These are phyloP conservation scores for Oceanodroma leucorhoa DNA, from an alignment of 2,797 vertebrate species.

Conservation along the genomic window DNA sequence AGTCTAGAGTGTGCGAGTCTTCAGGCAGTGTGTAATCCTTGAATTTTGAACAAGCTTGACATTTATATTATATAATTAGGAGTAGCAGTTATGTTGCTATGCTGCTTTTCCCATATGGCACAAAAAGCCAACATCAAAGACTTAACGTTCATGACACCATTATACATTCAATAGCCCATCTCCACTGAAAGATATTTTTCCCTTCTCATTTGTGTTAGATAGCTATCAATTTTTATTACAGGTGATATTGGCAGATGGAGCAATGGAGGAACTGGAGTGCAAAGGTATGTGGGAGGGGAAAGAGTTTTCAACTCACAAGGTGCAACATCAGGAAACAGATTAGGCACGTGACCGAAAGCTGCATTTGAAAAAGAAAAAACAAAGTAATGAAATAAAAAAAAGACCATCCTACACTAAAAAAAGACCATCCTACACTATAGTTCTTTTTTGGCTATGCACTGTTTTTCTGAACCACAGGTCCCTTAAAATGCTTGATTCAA, in stretches of 20 bases:
- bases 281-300: not conserved
- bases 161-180: not conserved
- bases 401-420: not conserved
- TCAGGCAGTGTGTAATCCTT: constrained; percentile 9
- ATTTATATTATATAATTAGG: constrained; percentile 61
- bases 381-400: not conserved
- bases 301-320: not conserved
- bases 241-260: not conserved
- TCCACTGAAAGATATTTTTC: not conserved
- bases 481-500: not conserved
- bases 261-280: not conserved
- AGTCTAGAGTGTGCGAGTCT: constrained; percentile 26
- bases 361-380: not conserved
- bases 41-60: constrained; percentile 51
- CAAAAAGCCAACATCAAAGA: not conserved
- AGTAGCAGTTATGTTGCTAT: constrained; percentile 42
- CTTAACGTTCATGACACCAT: constrained; percentile 10
- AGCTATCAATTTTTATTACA: not conserved
- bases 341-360: not conserved
- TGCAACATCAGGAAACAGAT: not conserved
- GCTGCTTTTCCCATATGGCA: constrained; percentile 43
- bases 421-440: not conserved
- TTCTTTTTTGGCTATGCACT: not conserved
- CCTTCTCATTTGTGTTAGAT: not conserved
- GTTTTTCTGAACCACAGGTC: not conserved